A percentile compares a stretch with the other conserved stretches of the same genome.
phyloP scores from a whole-genome alignment of 2,113 vertebrate species.

The Gymnobelideus leadbeateri region DNA sequence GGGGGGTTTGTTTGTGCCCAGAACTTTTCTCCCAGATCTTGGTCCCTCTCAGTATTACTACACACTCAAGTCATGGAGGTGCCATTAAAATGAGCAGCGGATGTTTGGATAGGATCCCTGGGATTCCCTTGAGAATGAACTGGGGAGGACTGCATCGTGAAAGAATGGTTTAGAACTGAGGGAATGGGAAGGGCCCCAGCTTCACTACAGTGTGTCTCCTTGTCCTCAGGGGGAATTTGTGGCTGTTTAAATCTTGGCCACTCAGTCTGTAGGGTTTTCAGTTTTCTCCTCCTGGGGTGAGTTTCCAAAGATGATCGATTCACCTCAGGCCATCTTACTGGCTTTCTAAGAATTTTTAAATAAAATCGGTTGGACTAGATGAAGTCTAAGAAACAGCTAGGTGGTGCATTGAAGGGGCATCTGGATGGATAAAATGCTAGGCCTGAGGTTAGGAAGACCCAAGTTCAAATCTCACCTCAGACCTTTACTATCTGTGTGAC shows the following conservation, averaged over 20 bases:
- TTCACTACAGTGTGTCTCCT: neutral
- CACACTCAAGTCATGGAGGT: neutral
- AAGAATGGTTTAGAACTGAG: neutral
- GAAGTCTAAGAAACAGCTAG: neutral
- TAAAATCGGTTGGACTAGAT: neutral
- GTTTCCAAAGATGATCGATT: neutral
- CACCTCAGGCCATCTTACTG: neutral
- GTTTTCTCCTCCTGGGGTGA: neutral
- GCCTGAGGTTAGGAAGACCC: neutral
- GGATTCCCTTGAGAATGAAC: neutral
- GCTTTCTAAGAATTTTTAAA: neutral
- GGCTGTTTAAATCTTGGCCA: neutral
- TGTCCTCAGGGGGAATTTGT: neutral
- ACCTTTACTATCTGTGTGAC: neutral
- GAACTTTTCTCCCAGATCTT: neutral
- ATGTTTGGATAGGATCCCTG: neutral
- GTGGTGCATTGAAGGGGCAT: neutral
- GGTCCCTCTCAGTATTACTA: neutral
- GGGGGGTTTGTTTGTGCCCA: neutral
- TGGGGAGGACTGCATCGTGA: neutral
- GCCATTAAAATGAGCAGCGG: neutral
- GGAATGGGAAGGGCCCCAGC: neutral
- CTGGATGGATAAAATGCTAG: neutral
- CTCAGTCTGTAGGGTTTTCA: neutral
- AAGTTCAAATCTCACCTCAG: neutral